Evolutionary conservation across 2,888 invertebrate genomes (phyloP), one percentile per base, ranked within the genome.

Genomic region (Lasioglossum villosulum): DNA sequence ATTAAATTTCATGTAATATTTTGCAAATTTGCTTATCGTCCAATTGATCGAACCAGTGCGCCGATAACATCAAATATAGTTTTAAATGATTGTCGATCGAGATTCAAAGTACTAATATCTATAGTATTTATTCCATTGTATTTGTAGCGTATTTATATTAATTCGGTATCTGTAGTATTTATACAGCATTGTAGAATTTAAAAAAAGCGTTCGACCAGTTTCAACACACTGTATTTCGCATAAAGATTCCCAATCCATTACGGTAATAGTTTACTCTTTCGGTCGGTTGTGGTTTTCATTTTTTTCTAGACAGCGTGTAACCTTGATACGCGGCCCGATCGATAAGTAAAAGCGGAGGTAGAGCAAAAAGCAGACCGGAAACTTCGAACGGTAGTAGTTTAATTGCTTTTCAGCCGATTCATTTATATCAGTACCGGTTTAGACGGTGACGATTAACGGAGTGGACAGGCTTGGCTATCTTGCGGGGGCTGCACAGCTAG

Each of bases 371-470:
- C 16, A 16, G 52, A 72, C 45, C 74, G 48, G 80, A 70, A 66
- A 68, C 52, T 19, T 59, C 34, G 34, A 71, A 30, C 48, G 80
- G 70, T 66, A 68, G 79, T 84, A 86, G 90, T 91, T 92, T 92
- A 92, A 93, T 93, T 93, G 91, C 90, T 89, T 91, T 91, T 90
- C 91, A 91, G 88, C 78, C 84, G 84, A 84, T 87, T 87, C 87
- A 86, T 89, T 84, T 90, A 89, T 91, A 91, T 90, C 90, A 92
- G 92, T 92, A 92, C 91, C 90, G 91, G 92, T 92, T 91, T 88
- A 91, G 91, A 92, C 89, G 92, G 91, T 90, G 88, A 86, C 90
- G 91, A 91, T 93, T 92, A 91, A 91, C 90, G 90, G 87, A 82
- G 70, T 70, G 59, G 80, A 42, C 66, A 73, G 42, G 34, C 72